Conservation (phyloP, 2,113 vertebrate species). For the Eublepharis macularius region DNA sequence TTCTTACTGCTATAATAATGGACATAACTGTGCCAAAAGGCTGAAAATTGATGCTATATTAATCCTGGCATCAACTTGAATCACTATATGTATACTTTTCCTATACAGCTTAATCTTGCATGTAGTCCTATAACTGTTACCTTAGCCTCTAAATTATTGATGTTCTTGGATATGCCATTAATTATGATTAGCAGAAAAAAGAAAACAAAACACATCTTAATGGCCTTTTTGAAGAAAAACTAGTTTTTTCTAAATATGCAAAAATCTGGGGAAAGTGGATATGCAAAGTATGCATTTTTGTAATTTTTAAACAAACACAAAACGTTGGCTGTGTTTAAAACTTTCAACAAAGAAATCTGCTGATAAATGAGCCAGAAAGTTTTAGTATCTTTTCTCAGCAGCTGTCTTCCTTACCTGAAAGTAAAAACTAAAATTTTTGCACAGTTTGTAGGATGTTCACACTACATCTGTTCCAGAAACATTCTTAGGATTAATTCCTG, state of each 20-base stretch:
- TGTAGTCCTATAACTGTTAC: not conserved
- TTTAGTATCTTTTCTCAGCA: not conserved
- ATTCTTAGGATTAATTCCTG: not conserved
- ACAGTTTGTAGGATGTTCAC: not conserved
- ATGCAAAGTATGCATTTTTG: slow-evolving; percentile 1
- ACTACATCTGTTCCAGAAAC: not conserved
- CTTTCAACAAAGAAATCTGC: not conserved
- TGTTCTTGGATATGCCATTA: not conserved
- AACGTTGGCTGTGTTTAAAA: not conserved
- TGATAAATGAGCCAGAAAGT: not conserved
- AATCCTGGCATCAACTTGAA: slow-evolving; percentile 2
- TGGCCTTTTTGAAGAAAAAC: not conserved
- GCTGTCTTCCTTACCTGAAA: not conserved
- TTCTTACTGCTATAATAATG: slow-evolving; percentile 18
- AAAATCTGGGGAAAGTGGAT: not conserved
- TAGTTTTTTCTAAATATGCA: not conserved
- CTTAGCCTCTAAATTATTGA: not conserved
- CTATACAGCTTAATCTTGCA: slow-evolving; percentile 13
- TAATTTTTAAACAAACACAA: not conserved
- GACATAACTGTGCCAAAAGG: not conserved
- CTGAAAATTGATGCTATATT: not conserved
- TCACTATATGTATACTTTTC: slow-evolving; percentile 2
- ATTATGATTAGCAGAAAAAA: not conserved
- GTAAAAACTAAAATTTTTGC: not conserved
- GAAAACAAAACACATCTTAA: not conserved